These are phyloP conservation scores for Okapia johnstoni DNA, from an alignment of 2,113 vertebrate species.

Conservation along the genomic window DNA sequence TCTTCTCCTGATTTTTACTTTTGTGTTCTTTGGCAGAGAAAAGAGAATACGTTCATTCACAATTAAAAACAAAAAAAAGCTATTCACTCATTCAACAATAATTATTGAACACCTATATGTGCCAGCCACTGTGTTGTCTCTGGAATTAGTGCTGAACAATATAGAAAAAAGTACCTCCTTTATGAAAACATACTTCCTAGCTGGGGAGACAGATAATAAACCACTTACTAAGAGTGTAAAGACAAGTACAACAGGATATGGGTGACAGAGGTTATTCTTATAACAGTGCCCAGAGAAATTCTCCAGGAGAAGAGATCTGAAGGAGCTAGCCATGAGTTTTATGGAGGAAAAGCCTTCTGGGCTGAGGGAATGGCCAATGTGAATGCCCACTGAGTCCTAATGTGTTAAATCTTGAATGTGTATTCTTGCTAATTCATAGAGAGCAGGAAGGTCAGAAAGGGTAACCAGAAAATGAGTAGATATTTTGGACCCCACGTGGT, in stretches of 20 bases:
- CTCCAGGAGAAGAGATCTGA: background rate
- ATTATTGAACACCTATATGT: background rate
- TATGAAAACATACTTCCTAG: background rate
- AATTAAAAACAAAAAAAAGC: background rate
- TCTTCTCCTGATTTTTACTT: background rate
- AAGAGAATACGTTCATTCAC: background rate
- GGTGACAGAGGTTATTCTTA: background rate
- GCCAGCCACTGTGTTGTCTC: background rate
- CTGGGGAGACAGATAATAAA: background rate
- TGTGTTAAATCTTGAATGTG: background rate
- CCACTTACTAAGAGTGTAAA: background rate
- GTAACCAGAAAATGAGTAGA: background rate
- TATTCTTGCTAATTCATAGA: background rate
- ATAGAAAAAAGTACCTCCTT: background rate
- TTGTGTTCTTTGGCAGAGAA: background rate
- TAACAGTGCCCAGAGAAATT: background rate
- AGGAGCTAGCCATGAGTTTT: background rate
- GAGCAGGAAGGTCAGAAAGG: background rate
- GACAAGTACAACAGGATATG: background rate
- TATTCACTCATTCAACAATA: background rate
- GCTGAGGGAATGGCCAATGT: background rate
- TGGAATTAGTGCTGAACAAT: background rate
- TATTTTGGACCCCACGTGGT: background rate
- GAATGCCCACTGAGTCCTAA: background rate
- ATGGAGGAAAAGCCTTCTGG: background rate